phyloP scores from a whole-genome alignment of 2,113 vertebrate species.

The Synodontis membranacea region DNA sequence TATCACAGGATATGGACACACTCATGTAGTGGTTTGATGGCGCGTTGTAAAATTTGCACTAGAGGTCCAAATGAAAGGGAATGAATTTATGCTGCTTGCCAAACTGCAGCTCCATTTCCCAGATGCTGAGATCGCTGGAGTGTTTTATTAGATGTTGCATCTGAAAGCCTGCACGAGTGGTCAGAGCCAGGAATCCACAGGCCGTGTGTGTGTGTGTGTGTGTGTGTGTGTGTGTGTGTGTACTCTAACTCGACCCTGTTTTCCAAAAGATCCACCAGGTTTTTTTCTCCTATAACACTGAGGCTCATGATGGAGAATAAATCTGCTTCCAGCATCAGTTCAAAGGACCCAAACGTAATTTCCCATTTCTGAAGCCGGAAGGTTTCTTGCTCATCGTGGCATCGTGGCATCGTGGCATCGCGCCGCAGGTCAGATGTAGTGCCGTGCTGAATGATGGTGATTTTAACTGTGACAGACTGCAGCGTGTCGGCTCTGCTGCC shows the following conservation, averaged over 20 bases:
- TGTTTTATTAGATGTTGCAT: conserved; percentile 41
- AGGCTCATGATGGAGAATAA: conserved; percentile 6
- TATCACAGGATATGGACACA: neutral
- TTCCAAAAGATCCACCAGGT: conserved; percentile 37
- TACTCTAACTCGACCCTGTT: conserved; percentile 40
- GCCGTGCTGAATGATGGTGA: conserved; percentile 32
- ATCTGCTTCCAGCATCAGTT: conserved; percentile 37
- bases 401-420: neutral
- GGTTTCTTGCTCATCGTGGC: neutral
- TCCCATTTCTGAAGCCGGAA: conserved; percentile 2
- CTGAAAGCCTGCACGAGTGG: conserved; percentile 35
- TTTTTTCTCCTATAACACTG: conserved; percentile 34
- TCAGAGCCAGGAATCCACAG: conserved; percentile 29
- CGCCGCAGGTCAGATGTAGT: conserved; percentile 13
- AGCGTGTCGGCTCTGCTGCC: conserved; percentile 19
- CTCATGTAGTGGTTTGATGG: conserved; percentile 27
- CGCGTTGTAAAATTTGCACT: conserved; percentile 31
- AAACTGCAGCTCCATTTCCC: conserved; percentile 38
- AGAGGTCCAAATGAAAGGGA: conserved; percentile 10
- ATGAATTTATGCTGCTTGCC: conserved; percentile 38
- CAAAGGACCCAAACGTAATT: conserved; percentile 28
- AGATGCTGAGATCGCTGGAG: conserved; percentile 25
- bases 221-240: conserved; percentile 17
- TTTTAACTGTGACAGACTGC: conserved; percentile 11
- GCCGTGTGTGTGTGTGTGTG: conserved; percentile 25